phyloP scores from a whole-genome alignment of 2,888 invertebrate species.

The Drosophila yooni region DNA sequence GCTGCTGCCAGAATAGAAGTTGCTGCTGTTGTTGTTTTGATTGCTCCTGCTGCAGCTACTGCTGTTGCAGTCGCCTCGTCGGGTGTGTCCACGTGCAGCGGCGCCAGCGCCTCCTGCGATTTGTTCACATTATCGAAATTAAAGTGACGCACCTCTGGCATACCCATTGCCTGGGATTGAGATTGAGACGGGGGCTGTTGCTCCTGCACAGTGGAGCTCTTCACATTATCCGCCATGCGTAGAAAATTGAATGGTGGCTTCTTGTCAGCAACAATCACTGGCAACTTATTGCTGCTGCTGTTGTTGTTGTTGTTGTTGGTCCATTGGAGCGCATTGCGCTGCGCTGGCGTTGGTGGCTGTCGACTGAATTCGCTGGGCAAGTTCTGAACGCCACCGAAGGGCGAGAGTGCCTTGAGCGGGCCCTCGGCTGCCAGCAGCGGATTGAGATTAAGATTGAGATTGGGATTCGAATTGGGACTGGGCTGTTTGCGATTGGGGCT shows the following conservation, averaged over 20 bases:
- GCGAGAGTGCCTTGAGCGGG: slow-evolving; percentile 72
- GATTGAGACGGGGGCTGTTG: slow-evolving; percentile 2
- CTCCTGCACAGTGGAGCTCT: slow-evolving; percentile 45
- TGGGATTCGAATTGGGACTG: slow-evolving; percentile 72
- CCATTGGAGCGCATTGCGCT: slow-evolving; percentile 78
- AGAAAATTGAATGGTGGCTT: slow-evolving; percentile 84
- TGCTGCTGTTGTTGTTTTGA: not conserved
- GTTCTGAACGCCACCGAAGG: slow-evolving; percentile 82
- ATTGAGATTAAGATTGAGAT: slow-evolving; percentile 73
- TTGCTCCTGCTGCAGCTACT: not conserved
- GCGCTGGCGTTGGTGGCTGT: slow-evolving; percentile 78
- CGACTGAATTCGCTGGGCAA: slow-evolving; percentile 82
- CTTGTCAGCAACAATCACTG: slow-evolving; percentile 46
- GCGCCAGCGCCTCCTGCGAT: slow-evolving; percentile 60
- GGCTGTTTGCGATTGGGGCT: slow-evolving; percentile 82
- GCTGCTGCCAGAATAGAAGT: not conserved
- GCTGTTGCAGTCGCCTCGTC: slow-evolving; percentile 35
- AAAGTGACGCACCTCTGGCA: slow-evolving; percentile 83
- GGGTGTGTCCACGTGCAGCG: slow-evolving; percentile 82
- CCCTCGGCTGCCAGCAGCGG: slow-evolving; percentile 32
- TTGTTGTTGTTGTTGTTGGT: slow-evolving; percentile 32
- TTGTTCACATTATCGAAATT: slow-evolving; percentile 79
- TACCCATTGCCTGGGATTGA: slow-evolving; percentile 7
- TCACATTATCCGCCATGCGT: slow-evolving; percentile 84
- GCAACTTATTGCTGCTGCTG: slow-evolving; percentile 24